Base-by-base conservation (phyloP, 2,888 invertebrate species). In the Cartodere bifasciata region DNA sequence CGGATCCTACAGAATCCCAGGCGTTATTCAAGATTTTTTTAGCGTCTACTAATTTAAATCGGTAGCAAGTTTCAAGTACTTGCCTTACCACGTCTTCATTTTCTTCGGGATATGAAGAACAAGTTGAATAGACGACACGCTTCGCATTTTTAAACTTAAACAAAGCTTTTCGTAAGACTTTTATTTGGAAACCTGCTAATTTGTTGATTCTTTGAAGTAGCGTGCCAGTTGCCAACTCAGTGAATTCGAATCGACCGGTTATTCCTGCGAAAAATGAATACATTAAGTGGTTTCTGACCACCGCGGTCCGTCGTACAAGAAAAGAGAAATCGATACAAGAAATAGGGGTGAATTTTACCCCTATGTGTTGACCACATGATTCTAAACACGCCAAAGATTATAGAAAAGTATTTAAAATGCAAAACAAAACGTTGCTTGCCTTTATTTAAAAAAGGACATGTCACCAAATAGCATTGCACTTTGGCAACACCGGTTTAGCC, bases 91-190 rank as follows among this genome's bases (percentile, higher is more conserved):
- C 95, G 44, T 76, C 66, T 60, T 98, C 98, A 54, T 98, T 98
- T 64, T 95, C 94, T 60, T 87, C 80, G 1, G 75, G 70, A 53
- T 83, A 72, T 6, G 90, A 49, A 0, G 97, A 98, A 52, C 98
- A 98, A 0, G 98, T 98, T 21, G 95, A 97, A 58, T 98, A 98
- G 3, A 94, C 83, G 10, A 98, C 76, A 32, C 80, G 67, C 51
- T 85, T 81, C 0, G 77, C 87, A 34, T 71, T 71, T 0, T 92
- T 87, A 56, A 92, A 94, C 1, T 69, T 63, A 9, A 70, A 71
- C 55, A 97, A 72, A 0, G 95, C 92, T 55, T 88, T 85, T 33
- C 77, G 73, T 1, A 99, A 63, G 34, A 97, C 72, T 52, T 78
- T 76, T 13, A 76, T 75, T 66, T 94, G 88, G 30, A 91, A 68